Evolutionary conservation across 2,888 invertebrate genomes (phyloP).

Genomic region (Orthosia cruda): DNA sequence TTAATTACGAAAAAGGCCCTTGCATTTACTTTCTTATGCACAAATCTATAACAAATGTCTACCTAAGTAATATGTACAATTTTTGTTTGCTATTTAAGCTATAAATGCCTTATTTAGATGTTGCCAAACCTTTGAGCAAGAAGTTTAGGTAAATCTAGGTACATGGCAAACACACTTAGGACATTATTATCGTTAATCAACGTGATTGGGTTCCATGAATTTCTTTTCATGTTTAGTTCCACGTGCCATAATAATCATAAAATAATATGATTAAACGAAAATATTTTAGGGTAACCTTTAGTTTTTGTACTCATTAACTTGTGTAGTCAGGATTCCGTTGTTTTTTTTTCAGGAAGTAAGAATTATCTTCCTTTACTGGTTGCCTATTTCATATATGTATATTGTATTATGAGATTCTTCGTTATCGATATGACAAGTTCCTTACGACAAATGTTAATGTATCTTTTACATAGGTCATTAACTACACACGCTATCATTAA

Average conservation of each 20-base stretch:
- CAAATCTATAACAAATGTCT: neutral
- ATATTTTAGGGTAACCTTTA: neutral
- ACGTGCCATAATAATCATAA: neutral
- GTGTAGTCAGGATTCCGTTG: too few relatives aligned
- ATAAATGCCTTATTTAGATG: neutral
- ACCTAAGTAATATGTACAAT: neutral
- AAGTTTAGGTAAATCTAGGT: neutral
- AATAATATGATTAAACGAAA: neutral
- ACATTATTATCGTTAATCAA: neutral
- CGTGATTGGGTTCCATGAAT: neutral
- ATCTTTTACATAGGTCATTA: constrained; percentile 7
- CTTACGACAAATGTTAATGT: neutral
- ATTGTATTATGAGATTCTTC: neutral
- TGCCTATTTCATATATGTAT: too few relatives aligned
- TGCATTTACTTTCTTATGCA: neutral
- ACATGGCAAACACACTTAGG: neutral
- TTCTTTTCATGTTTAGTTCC: neutral
- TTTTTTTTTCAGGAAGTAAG: too few relatives aligned
- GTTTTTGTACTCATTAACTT: neutral
- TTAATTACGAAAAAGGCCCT: neutral
- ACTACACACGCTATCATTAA: neutral
- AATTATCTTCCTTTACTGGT: too few relatives aligned
- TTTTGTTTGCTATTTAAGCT: neutral
- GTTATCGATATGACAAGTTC: neutral
- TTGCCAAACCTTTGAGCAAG: neutral